Conservation (phyloP, 2,113 vertebrate genomes). For the Nycticorax nycticorax region DNA sequence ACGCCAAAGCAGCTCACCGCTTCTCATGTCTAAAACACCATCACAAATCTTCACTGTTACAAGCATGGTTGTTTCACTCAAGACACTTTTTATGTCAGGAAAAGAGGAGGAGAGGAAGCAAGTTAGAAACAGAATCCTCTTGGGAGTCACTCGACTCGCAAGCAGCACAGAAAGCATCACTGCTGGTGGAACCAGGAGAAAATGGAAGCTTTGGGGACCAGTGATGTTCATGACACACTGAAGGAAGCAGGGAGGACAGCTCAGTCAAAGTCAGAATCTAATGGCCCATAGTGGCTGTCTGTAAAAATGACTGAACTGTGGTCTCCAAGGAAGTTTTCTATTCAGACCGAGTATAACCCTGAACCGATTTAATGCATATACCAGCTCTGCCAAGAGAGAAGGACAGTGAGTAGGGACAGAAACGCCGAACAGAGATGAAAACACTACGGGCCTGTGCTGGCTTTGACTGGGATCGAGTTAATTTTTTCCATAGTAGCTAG, state of each 20-base stretch:
- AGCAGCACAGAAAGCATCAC: not conserved
- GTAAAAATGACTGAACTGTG: not conserved
- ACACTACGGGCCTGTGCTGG: not conserved
- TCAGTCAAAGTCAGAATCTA: not conserved
- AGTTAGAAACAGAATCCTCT: not conserved
- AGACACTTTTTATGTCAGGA: not conserved
- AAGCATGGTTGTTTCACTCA: not conserved
- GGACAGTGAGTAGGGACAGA: not conserved
- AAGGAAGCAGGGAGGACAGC: not conserved
- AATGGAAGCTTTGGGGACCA: not conserved
- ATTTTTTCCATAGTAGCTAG: not conserved
- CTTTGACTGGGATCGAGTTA: not conserved
- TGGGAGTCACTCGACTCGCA: not conserved
- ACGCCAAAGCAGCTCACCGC: not conserved
- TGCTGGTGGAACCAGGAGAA: not conserved
- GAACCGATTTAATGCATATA: not conserved
- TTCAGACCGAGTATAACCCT: not conserved
- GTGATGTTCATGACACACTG: fast-evolving
- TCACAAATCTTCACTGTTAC: not conserved
- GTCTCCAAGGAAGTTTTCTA: not conserved
- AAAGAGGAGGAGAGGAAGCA: not conserved
- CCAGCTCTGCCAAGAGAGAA: not conserved
- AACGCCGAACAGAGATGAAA: not conserved
- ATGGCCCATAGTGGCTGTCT: not conserved
- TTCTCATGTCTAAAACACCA: not conserved